These are phyloP conservation scores for Nothoprocta perdicaria DNA, from an alignment of 2,113 vertebrate genomes.

Conservation along the genomic window DNA sequence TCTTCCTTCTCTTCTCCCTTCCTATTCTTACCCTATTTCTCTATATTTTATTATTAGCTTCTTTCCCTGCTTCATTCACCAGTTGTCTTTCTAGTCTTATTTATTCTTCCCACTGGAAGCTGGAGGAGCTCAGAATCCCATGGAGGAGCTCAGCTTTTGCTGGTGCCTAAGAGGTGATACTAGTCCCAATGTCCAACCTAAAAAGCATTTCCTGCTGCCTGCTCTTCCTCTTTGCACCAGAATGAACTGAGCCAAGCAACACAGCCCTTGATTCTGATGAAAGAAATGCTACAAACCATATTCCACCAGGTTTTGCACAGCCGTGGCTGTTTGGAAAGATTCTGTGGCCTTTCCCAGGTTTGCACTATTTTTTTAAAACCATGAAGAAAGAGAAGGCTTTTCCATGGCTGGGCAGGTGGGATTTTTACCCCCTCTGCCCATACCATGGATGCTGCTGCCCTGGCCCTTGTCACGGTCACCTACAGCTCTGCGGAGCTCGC, in stretches of 20 bases:
- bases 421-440: not conserved
- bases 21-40: not conserved
- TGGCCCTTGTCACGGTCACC: not conserved
- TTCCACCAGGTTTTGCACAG: not conserved
- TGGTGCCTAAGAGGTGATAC: not conserved
- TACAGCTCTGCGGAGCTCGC: not conserved
- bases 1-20: not conserved
- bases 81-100: not conserved
- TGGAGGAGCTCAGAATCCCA: not conserved
- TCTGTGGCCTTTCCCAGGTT: not conserved
- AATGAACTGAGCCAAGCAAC: not conserved
- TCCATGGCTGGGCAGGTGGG: not conserved
- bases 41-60: not conserved
- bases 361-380: not conserved
- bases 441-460: accelerated
- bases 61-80: not conserved
- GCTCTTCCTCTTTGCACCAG: not conserved
- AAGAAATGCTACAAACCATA: not conserved
- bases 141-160: not conserved
- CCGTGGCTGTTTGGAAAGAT: not conserved
- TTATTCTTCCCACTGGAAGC: not conserved
- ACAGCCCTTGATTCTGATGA: not conserved
- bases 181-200: not conserved
- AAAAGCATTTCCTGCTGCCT: not conserved
- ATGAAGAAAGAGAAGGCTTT: not conserved